These are phyloP conservation scores for Pseudomyrmex pallidus DNA, from an alignment of 1,140 invertebrate species.

Conservation along the genomic window DNA sequence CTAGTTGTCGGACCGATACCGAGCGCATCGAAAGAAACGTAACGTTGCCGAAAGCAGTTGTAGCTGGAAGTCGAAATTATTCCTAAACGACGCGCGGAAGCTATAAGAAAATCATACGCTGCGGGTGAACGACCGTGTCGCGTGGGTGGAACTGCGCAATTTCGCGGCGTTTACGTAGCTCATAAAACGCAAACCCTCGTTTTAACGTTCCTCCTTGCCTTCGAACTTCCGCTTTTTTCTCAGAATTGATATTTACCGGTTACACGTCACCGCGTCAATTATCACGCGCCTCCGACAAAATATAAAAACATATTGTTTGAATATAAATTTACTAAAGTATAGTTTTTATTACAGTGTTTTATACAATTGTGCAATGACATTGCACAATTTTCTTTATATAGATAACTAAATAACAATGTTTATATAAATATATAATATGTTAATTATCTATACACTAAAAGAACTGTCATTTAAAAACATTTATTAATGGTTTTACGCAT, in stretches of 20 bases:
- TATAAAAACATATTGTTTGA: not conserved
- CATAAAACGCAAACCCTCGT: conserved; percentile 57
- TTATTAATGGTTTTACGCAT: not conserved
- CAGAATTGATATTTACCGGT: conserved; percentile 55
- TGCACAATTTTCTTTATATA: not conserved
- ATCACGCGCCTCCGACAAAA: conserved; percentile 38
- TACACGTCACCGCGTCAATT: conserved; percentile 65
- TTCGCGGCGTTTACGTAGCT: conserved; percentile 63
- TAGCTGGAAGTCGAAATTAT: conserved; percentile 54
- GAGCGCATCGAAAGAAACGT: conserved; percentile 26
- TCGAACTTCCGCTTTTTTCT: conserved; percentile 57
- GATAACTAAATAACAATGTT: no score
- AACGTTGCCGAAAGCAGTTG: conserved; percentile 26
- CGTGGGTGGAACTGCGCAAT: conserved; percentile 66
- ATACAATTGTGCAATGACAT: not conserved
- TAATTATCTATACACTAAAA: no score
- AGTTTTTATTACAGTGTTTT: not conserved
- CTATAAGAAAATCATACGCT: conserved; percentile 71
- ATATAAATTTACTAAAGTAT: not conserved
- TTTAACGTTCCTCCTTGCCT: conserved; percentile 52
- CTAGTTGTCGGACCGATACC: not conserved
- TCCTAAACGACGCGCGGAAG: conserved; percentile 61
- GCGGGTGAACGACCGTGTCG: conserved; percentile 70
- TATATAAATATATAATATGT: no score
- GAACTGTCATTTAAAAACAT: not conserved